A percentile compares a stretch with the other conserved stretches of the same genome.
Evolutionary conservation across 23 tunicate species (phyloP).

Genomic region (Oikopleura dioica): DNA sequence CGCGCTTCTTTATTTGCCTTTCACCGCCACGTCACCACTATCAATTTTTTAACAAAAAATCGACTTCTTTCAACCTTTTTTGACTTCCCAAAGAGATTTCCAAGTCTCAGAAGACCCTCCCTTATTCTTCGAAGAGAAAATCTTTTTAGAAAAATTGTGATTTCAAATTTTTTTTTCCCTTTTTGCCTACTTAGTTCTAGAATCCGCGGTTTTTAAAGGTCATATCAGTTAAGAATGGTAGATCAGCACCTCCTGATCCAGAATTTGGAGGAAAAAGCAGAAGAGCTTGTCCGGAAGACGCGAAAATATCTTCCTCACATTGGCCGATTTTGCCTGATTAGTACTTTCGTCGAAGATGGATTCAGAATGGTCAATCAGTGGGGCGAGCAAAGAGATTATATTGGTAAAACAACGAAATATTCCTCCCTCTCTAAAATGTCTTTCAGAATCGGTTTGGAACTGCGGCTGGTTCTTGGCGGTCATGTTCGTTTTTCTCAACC

Average conservation of each 20-base stretch:
- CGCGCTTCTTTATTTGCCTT: no score
- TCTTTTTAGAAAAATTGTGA: no score
- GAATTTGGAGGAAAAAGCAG: constrained; percentile 3
- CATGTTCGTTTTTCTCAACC: constrained; percentile 63
- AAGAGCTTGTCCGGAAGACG: neutral
- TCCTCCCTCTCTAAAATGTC: neutral
- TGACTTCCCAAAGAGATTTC: no score
- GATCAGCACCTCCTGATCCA: neutral
- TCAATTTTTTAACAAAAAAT: no score
- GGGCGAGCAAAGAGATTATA: constrained; percentile 97
- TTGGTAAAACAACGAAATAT: constrained; percentile 24
- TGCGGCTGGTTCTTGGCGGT: constrained; percentile 71
- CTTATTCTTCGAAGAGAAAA: no score
- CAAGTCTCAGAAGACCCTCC: no score
- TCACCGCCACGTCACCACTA: no score
- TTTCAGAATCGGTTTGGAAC: constrained; percentile 29
- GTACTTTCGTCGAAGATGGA: constrained; percentile 97
- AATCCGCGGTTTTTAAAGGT: no score
- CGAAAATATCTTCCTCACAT: constrained; percentile 44
- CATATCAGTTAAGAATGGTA: neutral
- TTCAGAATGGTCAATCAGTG: constrained; percentile 93
- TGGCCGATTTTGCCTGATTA: constrained; percentile 67
- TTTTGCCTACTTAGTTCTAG: no score
- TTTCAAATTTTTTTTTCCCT: no score
- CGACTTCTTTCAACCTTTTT: no score